Conservation (phyloP, 92 coral and sea anemone genomes). For the Phenganax stokvisi region DNA sequence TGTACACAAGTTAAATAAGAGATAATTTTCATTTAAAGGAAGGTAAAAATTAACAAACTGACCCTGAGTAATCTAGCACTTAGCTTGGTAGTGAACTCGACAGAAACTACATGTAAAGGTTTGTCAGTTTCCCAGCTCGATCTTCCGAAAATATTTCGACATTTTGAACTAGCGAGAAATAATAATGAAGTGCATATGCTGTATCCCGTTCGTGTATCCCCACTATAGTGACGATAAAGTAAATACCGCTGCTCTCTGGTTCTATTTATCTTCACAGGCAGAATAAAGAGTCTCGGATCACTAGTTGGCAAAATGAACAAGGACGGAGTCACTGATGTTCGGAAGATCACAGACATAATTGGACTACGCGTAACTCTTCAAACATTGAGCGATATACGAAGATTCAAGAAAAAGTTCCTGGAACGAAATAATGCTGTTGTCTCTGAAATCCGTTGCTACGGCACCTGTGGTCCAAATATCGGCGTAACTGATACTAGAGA, state of each 20-base stretch:
- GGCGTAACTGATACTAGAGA: slow-evolving; percentile 18
- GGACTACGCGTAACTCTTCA: slow-evolving; percentile 41
- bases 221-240: too few species aligned
- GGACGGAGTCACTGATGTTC: slow-evolving; percentile 19
- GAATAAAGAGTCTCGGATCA: slow-evolving; percentile 39
- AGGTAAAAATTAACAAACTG: too few species aligned
- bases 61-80: too few species aligned
- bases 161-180: too few species aligned
- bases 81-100: too few species aligned
- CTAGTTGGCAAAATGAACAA: slow-evolving; percentile 27
- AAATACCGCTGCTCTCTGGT: too few species aligned
- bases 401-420: slow-evolving; percentile 21
- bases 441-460: slow-evolving; percentile 43
- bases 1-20: too few species aligned
- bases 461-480: slow-evolving; percentile 42
- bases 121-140: too few species aligned
- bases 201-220: too few species aligned
- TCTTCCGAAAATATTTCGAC: too few species aligned
- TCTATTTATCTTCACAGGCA: neutral
- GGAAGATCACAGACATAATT: slow-evolving; percentile 40
- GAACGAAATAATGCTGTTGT: neutral
- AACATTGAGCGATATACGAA: slow-evolving; percentile 18
- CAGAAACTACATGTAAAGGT: too few species aligned
- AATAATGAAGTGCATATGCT: too few species aligned
- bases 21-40: neutral